Evolutionary conservation across 1,140 invertebrate genomes (phyloP).

Genomic region (Octopus sinensis): DNA sequence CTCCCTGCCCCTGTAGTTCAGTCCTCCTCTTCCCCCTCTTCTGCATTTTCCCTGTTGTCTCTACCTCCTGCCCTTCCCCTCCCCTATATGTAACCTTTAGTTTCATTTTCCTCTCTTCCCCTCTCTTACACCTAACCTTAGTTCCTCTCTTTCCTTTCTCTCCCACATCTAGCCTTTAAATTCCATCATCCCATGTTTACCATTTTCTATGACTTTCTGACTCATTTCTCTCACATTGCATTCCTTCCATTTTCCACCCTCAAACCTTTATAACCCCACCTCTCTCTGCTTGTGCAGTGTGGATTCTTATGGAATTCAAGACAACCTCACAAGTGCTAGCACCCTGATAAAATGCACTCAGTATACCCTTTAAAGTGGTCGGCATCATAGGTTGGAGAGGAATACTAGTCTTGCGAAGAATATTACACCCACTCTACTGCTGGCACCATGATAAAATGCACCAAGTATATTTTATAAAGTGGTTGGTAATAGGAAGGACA

Average conservation of each 20-base stretch:
- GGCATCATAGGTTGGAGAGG: too few relatives aligned
- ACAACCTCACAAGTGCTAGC: too few relatives aligned
- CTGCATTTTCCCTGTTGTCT: neutral
- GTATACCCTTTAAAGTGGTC: too few relatives aligned
- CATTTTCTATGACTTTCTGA: neutral
- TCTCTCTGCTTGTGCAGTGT: neutral
- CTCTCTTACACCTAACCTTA: neutral
- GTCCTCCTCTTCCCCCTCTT: neutral
- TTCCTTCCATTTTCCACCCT: neutral
- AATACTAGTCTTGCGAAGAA: too few relatives aligned
- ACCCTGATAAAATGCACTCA: too few relatives aligned
- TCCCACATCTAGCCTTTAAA: neutral
- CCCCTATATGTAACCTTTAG: neutral
- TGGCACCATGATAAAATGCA: too few relatives aligned
- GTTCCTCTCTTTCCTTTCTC: neutral
- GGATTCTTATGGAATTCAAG: neutral
- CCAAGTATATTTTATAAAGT: too few relatives aligned
- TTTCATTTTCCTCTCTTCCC: neutral
- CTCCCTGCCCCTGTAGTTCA: neutral
- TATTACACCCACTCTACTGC: too few relatives aligned
- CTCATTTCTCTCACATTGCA: neutral
- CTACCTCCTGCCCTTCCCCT: neutral
- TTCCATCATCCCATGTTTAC: neutral
- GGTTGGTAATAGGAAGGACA: too few relatives aligned
- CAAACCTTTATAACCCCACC: neutral